phyloP scores from a whole-genome alignment of 1,140 invertebrate species.

The Drosophila ironensis region DNA sequence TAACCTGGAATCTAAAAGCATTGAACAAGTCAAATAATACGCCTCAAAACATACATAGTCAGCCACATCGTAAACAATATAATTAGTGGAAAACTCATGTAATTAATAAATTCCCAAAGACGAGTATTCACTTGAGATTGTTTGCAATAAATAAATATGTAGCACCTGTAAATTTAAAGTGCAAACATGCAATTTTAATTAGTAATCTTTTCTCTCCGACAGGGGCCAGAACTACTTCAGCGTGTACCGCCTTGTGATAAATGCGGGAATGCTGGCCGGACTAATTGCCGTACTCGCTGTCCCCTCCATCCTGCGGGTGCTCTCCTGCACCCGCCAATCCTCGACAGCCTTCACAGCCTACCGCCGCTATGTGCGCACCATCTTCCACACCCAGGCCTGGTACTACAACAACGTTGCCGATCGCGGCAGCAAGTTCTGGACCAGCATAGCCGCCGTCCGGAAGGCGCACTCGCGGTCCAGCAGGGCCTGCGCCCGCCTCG shows the following conservation, averaged over 20 bases:
- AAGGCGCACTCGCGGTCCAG: conserved; percentile 86
- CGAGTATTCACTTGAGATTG: background rate
- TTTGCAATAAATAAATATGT: background rate
- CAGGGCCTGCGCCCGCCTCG: conserved; percentile 81
- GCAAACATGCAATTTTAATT: background rate
- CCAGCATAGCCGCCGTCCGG: conserved; percentile 86
- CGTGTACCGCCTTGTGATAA: conserved; percentile 85
- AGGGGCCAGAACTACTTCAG: conserved; percentile 87
- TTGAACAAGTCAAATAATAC: too few species aligned
- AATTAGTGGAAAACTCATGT: too few species aligned
- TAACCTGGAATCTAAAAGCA: too few species aligned
- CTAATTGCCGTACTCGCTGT: conserved; percentile 85
- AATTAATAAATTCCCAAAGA: too few species aligned
- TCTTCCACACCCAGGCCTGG: conserved; percentile 89
- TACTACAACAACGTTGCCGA: conserved; percentile 84
- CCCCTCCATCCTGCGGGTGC: conserved; percentile 85
- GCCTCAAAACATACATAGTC: too few species aligned
- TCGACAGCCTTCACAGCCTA: conserved; percentile 86
- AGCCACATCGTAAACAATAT: too few species aligned
- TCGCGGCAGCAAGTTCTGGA: conserved; percentile 82
- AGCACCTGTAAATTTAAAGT: too few species aligned
- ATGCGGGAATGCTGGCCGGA: conserved; percentile 85
- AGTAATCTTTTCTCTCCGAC: conserved; percentile 3
- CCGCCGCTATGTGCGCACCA: conserved; percentile 88
- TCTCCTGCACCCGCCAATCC: conserved; percentile 87